Base-by-base conservation (phyloP, 2,888 invertebrate species). In the Ormia ochracea region DNA sequence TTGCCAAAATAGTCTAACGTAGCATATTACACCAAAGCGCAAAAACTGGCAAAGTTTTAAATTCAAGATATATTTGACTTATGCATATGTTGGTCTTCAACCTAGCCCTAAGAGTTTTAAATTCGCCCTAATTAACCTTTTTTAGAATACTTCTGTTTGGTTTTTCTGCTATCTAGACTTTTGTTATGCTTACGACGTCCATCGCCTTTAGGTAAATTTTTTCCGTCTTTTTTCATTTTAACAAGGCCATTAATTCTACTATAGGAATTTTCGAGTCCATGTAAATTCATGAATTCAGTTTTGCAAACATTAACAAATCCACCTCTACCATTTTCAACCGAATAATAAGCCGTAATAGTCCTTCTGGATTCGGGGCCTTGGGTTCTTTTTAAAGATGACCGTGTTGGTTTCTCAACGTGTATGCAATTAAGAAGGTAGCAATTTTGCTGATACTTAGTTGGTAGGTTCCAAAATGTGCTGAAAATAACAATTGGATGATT, bases 251-350 rank as follows among this genome's bases (percentile, higher is more conserved):
- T 56, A 19, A 56, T 56, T 38, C 56, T 56, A 23, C 56, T 56
- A 28, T 12, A 56, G n/a, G 56, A 56, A 56, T 56, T 56, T 14
- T 38, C 36, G 3, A 56, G 56, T 38, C 56, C 56, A 36, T 56
- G 56, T 4, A 56, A 38, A 38, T 23, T 56, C 56, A 56, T 56
- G 36, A 56, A 56, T 56, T 56, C 56, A 36, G 56, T 56, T 56
- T 56, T 56, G 23, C 56, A 56, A 3, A 56, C 56, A 36, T 36
- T 38, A 23, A 56, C 56, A 21, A 2, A 21, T 36, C 17, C 56
- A 38, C 36, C 56, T 36, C n/a, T 56, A 14, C 56, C 56, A 38
- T 56, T 38, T 1, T 23, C 56, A 36, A 56, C 56, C 4, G 56
- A 56, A 56, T 56, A 56, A 38, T 56, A 38, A 4, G 36, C 56